Evolutionary conservation across 2,797 vertebrate species (phyloP).

Genomic region (Champsocephalus gunnari): DNA sequence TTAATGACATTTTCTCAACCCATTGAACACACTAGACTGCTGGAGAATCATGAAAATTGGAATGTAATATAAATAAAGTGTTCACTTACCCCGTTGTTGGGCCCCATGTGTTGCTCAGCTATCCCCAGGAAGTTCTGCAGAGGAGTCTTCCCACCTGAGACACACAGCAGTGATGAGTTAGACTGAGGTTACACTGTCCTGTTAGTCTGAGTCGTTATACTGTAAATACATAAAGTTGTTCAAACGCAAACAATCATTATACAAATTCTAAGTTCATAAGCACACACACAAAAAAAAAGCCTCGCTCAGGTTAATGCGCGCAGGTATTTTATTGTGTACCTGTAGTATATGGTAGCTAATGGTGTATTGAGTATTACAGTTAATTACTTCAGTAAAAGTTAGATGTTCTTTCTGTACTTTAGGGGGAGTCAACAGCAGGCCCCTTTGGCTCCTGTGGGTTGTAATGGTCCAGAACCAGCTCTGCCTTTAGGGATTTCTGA

Average conservation of each 20-base stretch:
- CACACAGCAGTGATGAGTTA: slow-evolving; percentile 8
- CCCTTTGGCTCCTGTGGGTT: too few relatives aligned
- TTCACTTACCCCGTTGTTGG: slow-evolving; percentile 92
- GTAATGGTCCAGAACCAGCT: too few relatives aligned
- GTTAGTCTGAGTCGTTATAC: neutral
- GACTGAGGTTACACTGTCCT: neutral
- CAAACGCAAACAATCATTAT: neutral
- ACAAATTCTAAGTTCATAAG: too few relatives aligned
- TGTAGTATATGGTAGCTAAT: too few relatives aligned
- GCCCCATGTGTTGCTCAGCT: slow-evolving; percentile 96
- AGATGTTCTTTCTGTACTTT: too few relatives aligned
- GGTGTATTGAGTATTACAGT: too few relatives aligned
- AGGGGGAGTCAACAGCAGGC: too few relatives aligned
- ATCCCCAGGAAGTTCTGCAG: slow-evolving; percentile 98
- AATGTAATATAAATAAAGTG: neutral
- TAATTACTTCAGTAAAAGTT: too few relatives aligned
- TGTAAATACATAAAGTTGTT: neutral
- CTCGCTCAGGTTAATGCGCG: too few relatives aligned
- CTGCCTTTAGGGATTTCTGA: neutral
- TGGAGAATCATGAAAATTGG: neutral
- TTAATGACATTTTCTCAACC: neutral
- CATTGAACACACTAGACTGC: neutral
- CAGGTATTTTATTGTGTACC: too few relatives aligned
- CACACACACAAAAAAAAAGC: too few relatives aligned
- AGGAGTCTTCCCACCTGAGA: slow-evolving; percentile 93